Conservation (phyloP, 2,888 invertebrate species). For the Cataglyphis altisquamis region DNA sequence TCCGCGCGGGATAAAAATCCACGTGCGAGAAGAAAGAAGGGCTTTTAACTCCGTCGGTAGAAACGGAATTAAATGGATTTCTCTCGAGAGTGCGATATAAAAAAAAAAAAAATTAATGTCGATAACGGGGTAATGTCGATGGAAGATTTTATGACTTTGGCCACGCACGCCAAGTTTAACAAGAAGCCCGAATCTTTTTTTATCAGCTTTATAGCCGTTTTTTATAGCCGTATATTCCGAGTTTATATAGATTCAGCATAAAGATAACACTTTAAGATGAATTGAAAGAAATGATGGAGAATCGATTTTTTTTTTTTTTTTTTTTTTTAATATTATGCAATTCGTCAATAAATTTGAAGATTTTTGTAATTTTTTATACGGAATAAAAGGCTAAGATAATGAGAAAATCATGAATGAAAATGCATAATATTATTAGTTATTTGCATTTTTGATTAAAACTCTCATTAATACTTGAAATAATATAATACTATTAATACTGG, state of each 20-base stretch:
- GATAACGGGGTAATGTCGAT: slow-evolving; percentile 42
- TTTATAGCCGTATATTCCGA: slow-evolving; percentile 16
- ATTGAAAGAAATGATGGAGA: background rate
- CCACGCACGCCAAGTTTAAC: background rate
- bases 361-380: background rate
- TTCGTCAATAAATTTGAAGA: background rate
- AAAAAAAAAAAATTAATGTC: slow-evolving; percentile 47
- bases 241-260: slow-evolving; percentile 3
- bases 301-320: background rate
- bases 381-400: background rate
- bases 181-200: background rate
- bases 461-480: background rate
- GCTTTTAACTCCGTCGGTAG: slow-evolving; percentile 39
- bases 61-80: slow-evolving; percentile 61
- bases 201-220: background rate
- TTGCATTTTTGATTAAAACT: background rate
- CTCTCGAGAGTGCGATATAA: slow-evolving; percentile 14
- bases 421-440: background rate
- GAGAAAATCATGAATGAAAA: background rate
- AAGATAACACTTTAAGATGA: background rate
- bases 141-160: slow-evolving; percentile 28
- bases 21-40: slow-evolving; percentile 6
- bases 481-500: background rate
- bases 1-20: slow-evolving; percentile 66
- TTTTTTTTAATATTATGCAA: no score